A percentile compares a stretch with the other conserved stretches of the same genome.
Evolutionary conservation across 2,113 vertebrate genomes (phyloP).

Genomic region (Melanerpes formicivorus): DNA sequence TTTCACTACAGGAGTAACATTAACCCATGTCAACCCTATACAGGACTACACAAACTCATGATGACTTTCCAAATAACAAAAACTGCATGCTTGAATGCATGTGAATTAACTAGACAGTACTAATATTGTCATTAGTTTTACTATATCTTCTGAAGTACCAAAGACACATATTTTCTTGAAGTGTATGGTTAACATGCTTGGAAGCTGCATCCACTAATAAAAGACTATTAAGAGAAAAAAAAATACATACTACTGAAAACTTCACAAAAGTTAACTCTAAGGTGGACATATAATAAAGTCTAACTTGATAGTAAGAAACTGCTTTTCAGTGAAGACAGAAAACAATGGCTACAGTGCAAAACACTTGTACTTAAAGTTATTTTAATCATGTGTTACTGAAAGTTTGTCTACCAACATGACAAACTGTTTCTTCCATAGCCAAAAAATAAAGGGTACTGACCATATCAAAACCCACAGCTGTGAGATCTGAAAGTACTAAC

Average conservation of each 20-base stretch:
- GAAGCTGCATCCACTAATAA: not conserved
- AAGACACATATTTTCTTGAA: not conserved
- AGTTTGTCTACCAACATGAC: not conserved
- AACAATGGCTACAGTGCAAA: not conserved
- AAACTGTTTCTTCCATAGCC: not conserved
- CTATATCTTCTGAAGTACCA: not conserved
- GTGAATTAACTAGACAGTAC: not conserved
- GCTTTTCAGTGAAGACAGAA: not conserved
- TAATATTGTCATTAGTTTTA: not conserved
- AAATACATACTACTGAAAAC: not conserved
- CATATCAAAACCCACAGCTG: not conserved
- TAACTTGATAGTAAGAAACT: not conserved
- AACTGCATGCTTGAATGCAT: not conserved
- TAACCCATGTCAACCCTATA: not conserved
- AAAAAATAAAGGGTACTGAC: not conserved
- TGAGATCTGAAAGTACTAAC: not conserved
- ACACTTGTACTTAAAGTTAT: not conserved
- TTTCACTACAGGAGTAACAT: not conserved
- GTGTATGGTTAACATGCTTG: not conserved
- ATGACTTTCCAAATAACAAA: not conserved
- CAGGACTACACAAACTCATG: not conserved
- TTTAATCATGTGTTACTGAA: not conserved
- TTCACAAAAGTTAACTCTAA: not conserved
- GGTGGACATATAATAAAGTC: not conserved
- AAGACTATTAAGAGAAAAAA: not conserved